A percentile compares a stretch with the other conserved stretches of the same genome.
These are phyloP conservation scores for Lepidurus packardi DNA, from an alignment of 1,140 invertebrate species.

Conservation along the genomic window DNA sequence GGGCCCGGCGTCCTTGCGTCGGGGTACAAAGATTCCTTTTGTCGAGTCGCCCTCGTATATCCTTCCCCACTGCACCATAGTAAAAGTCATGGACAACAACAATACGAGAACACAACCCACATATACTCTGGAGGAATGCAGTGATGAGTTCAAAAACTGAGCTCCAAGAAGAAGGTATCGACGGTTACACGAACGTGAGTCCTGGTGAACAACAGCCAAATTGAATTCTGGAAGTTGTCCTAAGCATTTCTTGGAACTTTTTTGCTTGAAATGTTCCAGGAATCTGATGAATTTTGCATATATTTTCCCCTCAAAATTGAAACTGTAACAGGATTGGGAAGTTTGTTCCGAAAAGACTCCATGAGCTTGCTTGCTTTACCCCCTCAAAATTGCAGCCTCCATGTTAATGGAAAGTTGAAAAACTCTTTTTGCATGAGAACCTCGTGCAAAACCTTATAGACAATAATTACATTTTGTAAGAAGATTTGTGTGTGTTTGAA, in stretches of 20 bases:
- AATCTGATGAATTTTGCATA: background rate
- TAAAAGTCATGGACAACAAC: too few species aligned
- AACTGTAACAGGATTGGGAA: background rate
- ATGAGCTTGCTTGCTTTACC: background rate
- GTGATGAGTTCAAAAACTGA: background rate
- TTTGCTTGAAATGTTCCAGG: background rate
- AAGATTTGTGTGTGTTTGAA: too few species aligned
- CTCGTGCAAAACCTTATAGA: too few species aligned
- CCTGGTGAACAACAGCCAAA: background rate
- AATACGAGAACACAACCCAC: too few species aligned
- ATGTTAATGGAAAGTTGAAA: too few species aligned
- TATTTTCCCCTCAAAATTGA: background rate
- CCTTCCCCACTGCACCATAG: too few species aligned
- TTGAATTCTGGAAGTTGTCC: background rate
- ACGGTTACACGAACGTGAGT: background rate
- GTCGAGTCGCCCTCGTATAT: too few species aligned
- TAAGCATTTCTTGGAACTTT: background rate
- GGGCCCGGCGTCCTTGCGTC: too few species aligned
- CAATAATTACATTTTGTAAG: too few species aligned
- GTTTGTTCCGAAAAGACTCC: background rate
- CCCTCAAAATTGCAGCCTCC: background rate
- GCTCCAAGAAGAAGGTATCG: background rate
- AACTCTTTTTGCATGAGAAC: too few species aligned
- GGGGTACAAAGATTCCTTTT: too few species aligned
- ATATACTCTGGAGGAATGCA: too few species aligned